Evolutionary conservation across 2,888 invertebrate genomes (phyloP).

Genomic region (Cheilosia vulpina): DNA sequence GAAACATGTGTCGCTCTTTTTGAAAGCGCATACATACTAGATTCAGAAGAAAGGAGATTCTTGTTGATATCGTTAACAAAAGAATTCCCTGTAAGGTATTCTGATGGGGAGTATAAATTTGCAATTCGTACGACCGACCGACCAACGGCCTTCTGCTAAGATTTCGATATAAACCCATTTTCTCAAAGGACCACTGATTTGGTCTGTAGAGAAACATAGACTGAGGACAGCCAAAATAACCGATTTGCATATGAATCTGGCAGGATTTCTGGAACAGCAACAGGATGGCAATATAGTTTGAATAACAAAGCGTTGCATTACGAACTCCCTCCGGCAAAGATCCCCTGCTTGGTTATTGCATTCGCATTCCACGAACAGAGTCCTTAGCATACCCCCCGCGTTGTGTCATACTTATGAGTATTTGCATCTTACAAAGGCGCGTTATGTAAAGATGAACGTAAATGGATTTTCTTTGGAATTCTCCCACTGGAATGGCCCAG

Average conservation of each 20-base stretch:
- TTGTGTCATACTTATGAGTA: neutral
- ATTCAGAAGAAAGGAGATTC: no score
- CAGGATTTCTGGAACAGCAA: neutral
- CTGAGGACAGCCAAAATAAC: neutral
- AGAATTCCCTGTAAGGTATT: no score
- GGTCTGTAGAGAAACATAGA: neutral
- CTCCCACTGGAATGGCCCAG: neutral
- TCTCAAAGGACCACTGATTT: neutral
- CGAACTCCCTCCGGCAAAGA: neutral
- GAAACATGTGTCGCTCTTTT: no score
- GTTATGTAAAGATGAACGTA: neutral
- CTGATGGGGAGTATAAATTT: no score
- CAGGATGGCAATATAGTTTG: slow-evolving; percentile 20
- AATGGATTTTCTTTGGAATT: neutral
- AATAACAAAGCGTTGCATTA: slow-evolving; percentile 29
- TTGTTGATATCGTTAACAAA: no score
- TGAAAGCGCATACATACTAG: no score
- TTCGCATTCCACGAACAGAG: neutral
- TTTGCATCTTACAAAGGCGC: slow-evolving; percentile 1
- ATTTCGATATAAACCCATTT: neutral
- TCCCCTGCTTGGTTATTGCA: slow-evolving; percentile 22
- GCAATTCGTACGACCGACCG: no score
- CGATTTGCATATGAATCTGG: slow-evolving; percentile 1
- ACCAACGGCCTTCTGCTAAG: neutral
- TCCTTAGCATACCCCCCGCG: neutral